Conservation (phyloP, 2,888 invertebrate species). For the Cryptosula pallasiana region DNA sequence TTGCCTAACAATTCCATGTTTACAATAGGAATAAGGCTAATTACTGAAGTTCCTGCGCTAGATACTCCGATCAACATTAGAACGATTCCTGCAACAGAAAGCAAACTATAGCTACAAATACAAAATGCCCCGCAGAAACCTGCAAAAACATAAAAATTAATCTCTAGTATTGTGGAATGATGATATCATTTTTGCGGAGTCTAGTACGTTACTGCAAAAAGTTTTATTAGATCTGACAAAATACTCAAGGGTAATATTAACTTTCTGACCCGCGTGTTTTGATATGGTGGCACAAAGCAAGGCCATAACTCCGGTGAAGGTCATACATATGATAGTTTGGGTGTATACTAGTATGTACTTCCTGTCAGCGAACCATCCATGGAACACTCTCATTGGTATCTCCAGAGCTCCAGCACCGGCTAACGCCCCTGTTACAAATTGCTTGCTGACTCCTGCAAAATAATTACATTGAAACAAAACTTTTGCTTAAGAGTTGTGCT, state of each 20-base stretch:
- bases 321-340: neutral
- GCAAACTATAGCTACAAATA: too few relatives aligned
- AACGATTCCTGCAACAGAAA: neutral
- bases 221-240: too few relatives aligned
- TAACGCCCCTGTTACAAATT: neutral
- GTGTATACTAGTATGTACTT: neutral
- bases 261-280: neutral
- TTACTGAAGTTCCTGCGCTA: neutral
- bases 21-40: conserved; percentile 2
- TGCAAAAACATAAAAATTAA: too few relatives aligned
- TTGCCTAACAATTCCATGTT: neutral
- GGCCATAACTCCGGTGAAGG: neutral
- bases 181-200: too few relatives aligned
- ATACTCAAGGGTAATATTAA: too few relatives aligned
- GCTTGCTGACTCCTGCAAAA: neutral
- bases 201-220: too few relatives aligned
- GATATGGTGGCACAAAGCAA: neutral
- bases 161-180: too few relatives aligned
- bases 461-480: too few relatives aligned
- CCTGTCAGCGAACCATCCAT: conserved; percentile 7
- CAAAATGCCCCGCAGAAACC: too few relatives aligned
- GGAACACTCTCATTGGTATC: neutral
- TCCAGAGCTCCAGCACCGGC: neutral
- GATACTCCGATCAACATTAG: neutral
- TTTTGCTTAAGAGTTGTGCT: too few relatives aligned